phyloP scores from a whole-genome alignment of 2,113 vertebrate genomes.

The Brachyistius frenatus region DNA sequence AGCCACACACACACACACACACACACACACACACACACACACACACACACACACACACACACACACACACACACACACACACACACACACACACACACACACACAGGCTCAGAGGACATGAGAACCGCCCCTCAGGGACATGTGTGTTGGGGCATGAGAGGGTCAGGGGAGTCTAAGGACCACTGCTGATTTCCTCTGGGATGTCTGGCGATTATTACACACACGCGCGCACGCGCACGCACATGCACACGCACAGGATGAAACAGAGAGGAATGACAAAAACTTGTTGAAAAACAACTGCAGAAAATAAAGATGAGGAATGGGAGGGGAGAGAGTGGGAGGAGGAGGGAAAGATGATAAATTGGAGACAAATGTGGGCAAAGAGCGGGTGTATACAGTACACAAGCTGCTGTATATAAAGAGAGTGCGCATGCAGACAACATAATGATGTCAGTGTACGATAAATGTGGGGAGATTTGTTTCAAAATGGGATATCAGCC shows the following conservation, averaged over 20 bases:
- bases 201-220: conserved; percentile 82
- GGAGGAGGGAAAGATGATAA: conserved; percentile 21
- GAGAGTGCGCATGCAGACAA: neutral
- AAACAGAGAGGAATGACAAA: conserved; percentile 33
- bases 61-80: conserved; percentile 26
- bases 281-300: conserved; percentile 58
- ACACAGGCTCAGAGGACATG: conserved; percentile 82
- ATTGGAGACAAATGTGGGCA: conserved; percentile 33
- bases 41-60: conserved; percentile 42
- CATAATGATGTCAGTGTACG: conserved; percentile 32
- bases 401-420: conserved; percentile 46
- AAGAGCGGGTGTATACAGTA: conserved; percentile 12
- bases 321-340: conserved; percentile 1
- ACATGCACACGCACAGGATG: neutral
- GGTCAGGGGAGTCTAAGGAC: conserved; percentile 86
- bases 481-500: conserved; percentile 5
- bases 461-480: conserved; percentile 21
- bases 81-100: conserved; percentile 25
- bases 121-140: conserved; percentile 85
- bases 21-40: neutral
- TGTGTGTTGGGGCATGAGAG: conserved; percentile 83
- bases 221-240: conserved; percentile 32
- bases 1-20: conserved; percentile 11
- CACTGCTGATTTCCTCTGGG: conserved; percentile 97
- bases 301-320: conserved; percentile 42